phyloP scores from a whole-genome alignment of 2,797 vertebrate genomes.

The Paedocypris micromegethes region DNA sequence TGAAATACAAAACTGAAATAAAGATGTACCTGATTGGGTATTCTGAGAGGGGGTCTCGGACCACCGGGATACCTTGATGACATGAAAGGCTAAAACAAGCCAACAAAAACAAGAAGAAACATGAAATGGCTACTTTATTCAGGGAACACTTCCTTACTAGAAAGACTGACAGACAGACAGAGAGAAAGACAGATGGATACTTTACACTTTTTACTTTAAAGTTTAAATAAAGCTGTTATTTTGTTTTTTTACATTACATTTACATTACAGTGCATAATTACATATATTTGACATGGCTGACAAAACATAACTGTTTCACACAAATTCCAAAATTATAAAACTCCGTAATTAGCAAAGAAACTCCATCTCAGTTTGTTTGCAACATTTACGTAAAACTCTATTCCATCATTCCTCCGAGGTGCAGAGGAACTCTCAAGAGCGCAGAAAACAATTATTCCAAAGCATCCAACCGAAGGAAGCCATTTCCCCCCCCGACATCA shows the following conservation, averaged over 20 bases:
- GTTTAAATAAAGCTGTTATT: background rate
- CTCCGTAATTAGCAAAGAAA: background rate
- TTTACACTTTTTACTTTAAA: background rate
- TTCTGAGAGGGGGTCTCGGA: constrained; percentile 78
- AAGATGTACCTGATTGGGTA: constrained; percentile 77
- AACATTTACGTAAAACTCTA: constrained; percentile 18
- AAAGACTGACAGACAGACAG: too few relatives aligned
- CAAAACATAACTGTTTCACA: background rate
- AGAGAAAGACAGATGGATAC: background rate
- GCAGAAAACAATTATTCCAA: constrained; percentile 27
- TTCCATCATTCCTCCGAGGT: constrained; percentile 1
- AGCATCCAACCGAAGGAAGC: constrained; percentile 14
- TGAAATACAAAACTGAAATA: background rate
- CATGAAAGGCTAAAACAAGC: constrained; percentile 73
- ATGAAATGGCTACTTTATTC: background rate
- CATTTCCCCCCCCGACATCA: constrained; percentile 17
- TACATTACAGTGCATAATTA: too few relatives aligned
- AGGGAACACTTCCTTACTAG: too few relatives aligned
- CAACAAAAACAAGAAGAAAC: constrained; percentile 21
- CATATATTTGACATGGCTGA: background rate
- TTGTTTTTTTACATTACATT: background rate
- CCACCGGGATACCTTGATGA: constrained; percentile 82
- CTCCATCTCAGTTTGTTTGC: constrained; percentile 8
- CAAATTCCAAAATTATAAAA: too few relatives aligned
- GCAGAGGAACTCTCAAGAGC: constrained; percentile 7